A percentile compares a stretch with the other conserved stretches of the same genome.
Evolutionary conservation across 37 sponge, comb jelly and placozoan genomes (phyloP).

Genomic region (Cliona cf. orientalis): DNA sequence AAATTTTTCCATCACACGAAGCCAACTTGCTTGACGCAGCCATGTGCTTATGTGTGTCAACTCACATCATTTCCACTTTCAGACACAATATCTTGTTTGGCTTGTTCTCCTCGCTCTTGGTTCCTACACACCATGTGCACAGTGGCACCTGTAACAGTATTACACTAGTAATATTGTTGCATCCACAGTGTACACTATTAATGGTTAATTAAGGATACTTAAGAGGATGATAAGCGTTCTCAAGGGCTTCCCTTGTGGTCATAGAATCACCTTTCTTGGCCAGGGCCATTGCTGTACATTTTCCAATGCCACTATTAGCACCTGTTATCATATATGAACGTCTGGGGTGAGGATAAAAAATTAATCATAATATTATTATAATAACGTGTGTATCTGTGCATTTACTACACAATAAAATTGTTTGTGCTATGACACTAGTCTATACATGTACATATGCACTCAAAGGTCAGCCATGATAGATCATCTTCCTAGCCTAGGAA

Average conservation of each 20-base stretch:
- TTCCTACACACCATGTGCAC: slow-evolving; percentile 96
- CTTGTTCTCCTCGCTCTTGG: slow-evolving; percentile 64
- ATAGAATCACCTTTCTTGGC: slow-evolving; percentile 78
- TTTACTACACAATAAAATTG: background rate
- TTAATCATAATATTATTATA: background rate
- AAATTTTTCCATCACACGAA: too few species aligned
- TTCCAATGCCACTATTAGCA: slow-evolving; percentile 93
- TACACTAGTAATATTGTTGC: background rate
- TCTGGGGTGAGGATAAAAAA: slow-evolving; percentile 35
- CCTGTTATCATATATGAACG: slow-evolving; percentile 84
- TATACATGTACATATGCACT: too few species aligned
- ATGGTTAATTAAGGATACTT: background rate
- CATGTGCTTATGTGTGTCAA: background rate
- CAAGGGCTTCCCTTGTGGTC: too few species aligned
- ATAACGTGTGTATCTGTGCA: background rate
- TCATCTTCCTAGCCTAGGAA: too few species aligned
- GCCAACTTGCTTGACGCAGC: background rate
- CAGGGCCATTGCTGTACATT: slow-evolving; percentile 75
- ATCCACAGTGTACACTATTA: background rate
- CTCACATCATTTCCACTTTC: slow-evolving; percentile 72
- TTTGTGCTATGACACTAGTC: background rate
- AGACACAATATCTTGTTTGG: slow-evolving; percentile 69
- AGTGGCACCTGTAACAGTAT: slow-evolving; percentile 65
- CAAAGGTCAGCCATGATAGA: too few species aligned
- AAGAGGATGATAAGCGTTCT: background rate